These are phyloP conservation scores for Cantharis rufa DNA, from an alignment of 2,888 invertebrate species.

Conservation along the genomic window DNA sequence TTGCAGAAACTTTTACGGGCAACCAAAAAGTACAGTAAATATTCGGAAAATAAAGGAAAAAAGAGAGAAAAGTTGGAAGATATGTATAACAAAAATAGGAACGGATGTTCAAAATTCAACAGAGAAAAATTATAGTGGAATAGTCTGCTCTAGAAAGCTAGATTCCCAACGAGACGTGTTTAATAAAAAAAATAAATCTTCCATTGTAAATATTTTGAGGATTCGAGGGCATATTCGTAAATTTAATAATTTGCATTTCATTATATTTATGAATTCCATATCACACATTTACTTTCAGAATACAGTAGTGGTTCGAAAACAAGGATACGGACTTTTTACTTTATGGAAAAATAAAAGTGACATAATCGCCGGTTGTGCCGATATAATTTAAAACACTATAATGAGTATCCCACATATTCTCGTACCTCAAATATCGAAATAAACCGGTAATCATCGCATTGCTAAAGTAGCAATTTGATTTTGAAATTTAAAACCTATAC, in stretches of 20 bases:
- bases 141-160: background rate
- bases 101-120: background rate
- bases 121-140: background rate
- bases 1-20: background rate
- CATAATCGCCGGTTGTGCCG: background rate
- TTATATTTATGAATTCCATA: background rate
- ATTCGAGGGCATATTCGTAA: background rate
- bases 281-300: background rate
- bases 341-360: background rate
- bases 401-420: background rate
- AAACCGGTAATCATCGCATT: background rate
- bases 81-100: background rate
- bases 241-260: background rate
- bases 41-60: background rate
- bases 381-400: background rate
- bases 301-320: background rate
- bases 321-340: background rate
- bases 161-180: background rate
- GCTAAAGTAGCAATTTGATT: background rate
- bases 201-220: background rate
- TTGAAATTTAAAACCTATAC: background rate
- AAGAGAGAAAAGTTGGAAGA: background rate
- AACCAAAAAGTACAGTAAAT: background rate
- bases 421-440: background rate
- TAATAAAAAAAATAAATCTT: background rate